A percentile compares a stretch with the other conserved stretches of the same genome.
Conservation (phyloP, 2,797 vertebrate genomes). For the Lates japonicus region DNA sequence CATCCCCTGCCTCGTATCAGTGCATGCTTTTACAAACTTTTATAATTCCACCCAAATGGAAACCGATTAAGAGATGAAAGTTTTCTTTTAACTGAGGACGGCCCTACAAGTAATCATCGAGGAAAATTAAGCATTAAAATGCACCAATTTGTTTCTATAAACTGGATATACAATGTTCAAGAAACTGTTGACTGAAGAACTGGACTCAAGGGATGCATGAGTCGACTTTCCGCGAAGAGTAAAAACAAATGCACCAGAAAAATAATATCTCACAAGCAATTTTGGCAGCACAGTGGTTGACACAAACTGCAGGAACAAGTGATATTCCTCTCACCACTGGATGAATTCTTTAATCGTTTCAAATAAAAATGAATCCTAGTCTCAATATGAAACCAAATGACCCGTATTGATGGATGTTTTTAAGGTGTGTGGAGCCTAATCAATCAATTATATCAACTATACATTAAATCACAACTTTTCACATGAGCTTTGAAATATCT, state of each 20-base stretch:
- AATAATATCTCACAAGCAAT: not conserved
- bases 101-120: not conserved
- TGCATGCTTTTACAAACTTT: too few species aligned
- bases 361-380: not conserved
- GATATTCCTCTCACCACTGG: too few species aligned
- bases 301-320: not conserved
- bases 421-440: not conserved
- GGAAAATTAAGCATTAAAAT: not conserved
- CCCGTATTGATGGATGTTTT: not conserved
- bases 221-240: not conserved
- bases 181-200: slow-evolving; percentile 6
- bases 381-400: not conserved
- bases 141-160: not conserved
- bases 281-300: not conserved
- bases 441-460: not conserved
- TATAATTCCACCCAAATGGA: not conserved
- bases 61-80: not conserved
- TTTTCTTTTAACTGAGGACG: not conserved
- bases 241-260: not conserved
- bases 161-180: not conserved
- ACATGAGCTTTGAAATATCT: not conserved
- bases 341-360: too few species aligned
- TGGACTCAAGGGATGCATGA: too few species aligned
- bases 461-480: not conserved
- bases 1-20: too few species aligned